These are phyloP conservation scores for Typhlichthys eigenmanni DNA, from an alignment of 2,797 vertebrate genomes.

Conservation along the genomic window DNA sequence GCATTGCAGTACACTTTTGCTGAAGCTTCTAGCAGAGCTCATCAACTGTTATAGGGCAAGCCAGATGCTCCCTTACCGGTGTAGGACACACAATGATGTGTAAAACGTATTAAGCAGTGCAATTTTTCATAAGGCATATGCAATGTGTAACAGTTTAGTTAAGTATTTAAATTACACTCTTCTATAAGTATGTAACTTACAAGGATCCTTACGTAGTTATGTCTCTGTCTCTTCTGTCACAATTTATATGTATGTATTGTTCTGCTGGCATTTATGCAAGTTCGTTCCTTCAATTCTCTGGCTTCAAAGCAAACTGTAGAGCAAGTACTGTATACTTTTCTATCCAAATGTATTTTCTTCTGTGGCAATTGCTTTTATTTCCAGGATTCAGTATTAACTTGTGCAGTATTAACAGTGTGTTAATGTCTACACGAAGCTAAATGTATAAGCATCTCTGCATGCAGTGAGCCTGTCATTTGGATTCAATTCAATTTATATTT, in stretches of 20 bases:
- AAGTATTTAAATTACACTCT: conserved; percentile 15
- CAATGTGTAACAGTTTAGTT: conserved; percentile 1
- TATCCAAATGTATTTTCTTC: too few species aligned
- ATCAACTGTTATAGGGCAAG: conserved; percentile 27
- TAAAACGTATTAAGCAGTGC: conserved; percentile 35
- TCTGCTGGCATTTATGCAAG: too few species aligned
- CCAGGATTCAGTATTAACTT: too few species aligned
- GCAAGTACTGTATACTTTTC: too few species aligned
- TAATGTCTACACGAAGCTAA: not conserved
- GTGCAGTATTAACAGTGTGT: not conserved
- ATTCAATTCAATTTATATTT: conserved; percentile 46
- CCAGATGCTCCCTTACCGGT: conserved; percentile 55
- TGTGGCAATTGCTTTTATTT: too few species aligned
- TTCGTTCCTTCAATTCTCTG: too few species aligned
- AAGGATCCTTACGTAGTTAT: too few species aligned
- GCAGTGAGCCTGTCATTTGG: conserved; percentile 32
- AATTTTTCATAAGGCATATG: conserved; percentile 25
- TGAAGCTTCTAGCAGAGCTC: conserved; percentile 25
- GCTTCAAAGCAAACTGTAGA: too few species aligned
- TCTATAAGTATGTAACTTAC: not conserved
- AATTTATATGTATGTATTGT: too few species aligned
- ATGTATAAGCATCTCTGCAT: conserved; percentile 1
- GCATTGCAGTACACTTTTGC: conserved; percentile 36
- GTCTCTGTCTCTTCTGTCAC: too few species aligned
- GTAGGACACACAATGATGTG: conserved; percentile 45